A percentile compares a stretch with the other conserved stretches of the same genome.
Conservation (phyloP, 2,888 invertebrate species). For the Automeris io region DNA sequence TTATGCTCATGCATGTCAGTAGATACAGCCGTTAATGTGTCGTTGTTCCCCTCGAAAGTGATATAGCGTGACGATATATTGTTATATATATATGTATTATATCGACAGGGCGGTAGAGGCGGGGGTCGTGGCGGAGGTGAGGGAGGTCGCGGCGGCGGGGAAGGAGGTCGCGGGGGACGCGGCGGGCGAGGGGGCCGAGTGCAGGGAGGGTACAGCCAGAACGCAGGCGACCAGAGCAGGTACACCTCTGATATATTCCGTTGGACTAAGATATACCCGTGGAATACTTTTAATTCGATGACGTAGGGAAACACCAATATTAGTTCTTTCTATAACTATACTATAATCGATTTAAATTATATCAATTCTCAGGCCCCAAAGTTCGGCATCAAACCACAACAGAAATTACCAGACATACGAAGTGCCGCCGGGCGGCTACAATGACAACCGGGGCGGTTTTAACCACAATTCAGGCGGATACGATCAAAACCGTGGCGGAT, state of each 20-base stretch:
- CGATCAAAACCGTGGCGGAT: conserved; percentile 22
- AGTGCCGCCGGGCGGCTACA: conserved; percentile 53
- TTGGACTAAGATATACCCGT: too few relatives aligned
- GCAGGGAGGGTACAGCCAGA: conserved; percentile 52
- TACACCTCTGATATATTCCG: too few relatives aligned
- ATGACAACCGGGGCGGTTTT: conserved; percentile 21
- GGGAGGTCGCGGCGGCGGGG: conserved; percentile 17
- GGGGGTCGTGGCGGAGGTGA: conserved; percentile 27
- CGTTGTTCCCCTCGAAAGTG: too few relatives aligned
- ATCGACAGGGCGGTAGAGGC: conserved; percentile 26
- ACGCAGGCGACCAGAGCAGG: conserved; percentile 38
- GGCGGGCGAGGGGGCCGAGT: conserved; percentile 43
- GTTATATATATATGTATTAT: too few relatives aligned
- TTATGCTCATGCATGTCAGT: too few relatives aligned
- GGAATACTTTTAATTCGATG: too few relatives aligned
- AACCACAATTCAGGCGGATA: conserved; percentile 24
- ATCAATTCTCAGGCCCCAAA: conserved; percentile 40
- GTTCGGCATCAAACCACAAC: conserved; percentile 30
- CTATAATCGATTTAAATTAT: not conserved
- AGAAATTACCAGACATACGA: conserved; percentile 55
- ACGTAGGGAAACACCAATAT: too few relatives aligned
- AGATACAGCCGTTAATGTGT: too few relatives aligned
- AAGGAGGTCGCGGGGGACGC: conserved; percentile 21
- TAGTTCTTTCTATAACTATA: not conserved
- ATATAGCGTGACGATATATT: too few relatives aligned